Conservation (phyloP, 2,113 vertebrate species). For the Galemys pyrenaicus region DNA sequence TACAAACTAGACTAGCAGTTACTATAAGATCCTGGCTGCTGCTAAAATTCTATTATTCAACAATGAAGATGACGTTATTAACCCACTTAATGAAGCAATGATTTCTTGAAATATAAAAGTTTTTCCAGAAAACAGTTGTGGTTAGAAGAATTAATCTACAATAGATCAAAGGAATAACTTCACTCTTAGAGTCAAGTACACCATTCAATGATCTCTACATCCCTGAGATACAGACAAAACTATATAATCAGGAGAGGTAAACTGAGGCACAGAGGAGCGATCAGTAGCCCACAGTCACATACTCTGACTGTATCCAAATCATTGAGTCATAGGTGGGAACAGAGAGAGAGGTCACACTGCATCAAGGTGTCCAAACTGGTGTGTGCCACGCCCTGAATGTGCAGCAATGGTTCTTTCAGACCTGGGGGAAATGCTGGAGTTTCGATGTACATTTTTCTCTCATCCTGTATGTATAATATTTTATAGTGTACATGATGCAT, state of each 20-base stretch:
- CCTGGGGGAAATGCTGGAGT: background rate
- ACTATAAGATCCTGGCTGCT: background rate
- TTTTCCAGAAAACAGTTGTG: background rate
- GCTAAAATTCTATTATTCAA: background rate
- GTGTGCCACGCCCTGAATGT: accelerated
- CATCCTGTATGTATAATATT: background rate
- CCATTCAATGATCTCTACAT: background rate
- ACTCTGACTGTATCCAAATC: background rate
- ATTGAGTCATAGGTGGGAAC: background rate
- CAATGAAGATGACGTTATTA: background rate
- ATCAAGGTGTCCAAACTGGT: background rate
- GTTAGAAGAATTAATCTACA: constrained; percentile 36
- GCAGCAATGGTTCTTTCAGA: background rate
- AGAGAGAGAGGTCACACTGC: background rate
- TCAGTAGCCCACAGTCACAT: background rate
- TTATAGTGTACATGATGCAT: background rate
- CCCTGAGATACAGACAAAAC: background rate
- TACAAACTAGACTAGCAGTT: constrained; percentile 8
- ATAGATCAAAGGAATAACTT: background rate
- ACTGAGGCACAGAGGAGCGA: background rate
- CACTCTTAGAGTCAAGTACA: background rate
- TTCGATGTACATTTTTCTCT: background rate
- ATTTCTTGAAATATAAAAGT: background rate
- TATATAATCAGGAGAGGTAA: background rate
- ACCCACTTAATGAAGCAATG: background rate